phyloP scores from a whole-genome alignment of 1,140 invertebrate genomes.

The Drosophila pallidifrons region DNA sequence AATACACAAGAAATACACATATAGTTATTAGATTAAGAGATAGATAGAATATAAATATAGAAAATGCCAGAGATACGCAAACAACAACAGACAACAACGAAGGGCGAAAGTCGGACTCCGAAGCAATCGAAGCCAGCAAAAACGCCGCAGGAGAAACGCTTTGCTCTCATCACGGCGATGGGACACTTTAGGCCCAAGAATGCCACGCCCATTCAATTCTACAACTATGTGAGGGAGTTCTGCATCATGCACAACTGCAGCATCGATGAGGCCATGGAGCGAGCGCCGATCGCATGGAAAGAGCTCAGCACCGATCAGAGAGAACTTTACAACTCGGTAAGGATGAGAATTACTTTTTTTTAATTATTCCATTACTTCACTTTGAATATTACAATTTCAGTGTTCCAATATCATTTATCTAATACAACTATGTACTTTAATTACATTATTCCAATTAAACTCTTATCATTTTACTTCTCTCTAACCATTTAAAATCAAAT shows the following conservation, averaged over 20 bases:
- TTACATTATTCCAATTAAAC: too few relatives aligned
- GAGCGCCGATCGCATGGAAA: conserved; percentile 46
- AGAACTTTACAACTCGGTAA: conserved; percentile 62
- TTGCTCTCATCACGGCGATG: conserved; percentile 42
- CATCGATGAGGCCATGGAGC: conserved; percentile 66
- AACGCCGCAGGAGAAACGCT: conserved; percentile 41
- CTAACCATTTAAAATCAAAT: too few relatives aligned
- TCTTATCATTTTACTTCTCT: too few relatives aligned
- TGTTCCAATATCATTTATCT: too few relatives aligned
- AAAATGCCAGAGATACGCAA: background rate
- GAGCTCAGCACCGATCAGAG: conserved; percentile 35
- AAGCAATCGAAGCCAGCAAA: background rate
- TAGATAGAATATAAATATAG: too few relatives aligned
- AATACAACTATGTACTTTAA: too few relatives aligned
- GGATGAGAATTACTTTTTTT: background rate
- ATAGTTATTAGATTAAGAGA: too few relatives aligned
- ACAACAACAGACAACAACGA: background rate
- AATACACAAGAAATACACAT: too few relatives aligned
- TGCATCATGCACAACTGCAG: conserved; percentile 74
- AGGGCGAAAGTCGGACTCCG: too few relatives aligned
- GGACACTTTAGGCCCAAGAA: conserved; percentile 48
- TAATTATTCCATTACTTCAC: too few relatives aligned
- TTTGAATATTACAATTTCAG: too few relatives aligned
- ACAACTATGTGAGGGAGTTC: conserved; percentile 64
- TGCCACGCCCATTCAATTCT: conserved; percentile 67